Evolutionary conservation across 1,140 invertebrate species (phyloP), one percentile per base, ranked within the genome.

Genomic region (Scylla paramamosain): DNA sequence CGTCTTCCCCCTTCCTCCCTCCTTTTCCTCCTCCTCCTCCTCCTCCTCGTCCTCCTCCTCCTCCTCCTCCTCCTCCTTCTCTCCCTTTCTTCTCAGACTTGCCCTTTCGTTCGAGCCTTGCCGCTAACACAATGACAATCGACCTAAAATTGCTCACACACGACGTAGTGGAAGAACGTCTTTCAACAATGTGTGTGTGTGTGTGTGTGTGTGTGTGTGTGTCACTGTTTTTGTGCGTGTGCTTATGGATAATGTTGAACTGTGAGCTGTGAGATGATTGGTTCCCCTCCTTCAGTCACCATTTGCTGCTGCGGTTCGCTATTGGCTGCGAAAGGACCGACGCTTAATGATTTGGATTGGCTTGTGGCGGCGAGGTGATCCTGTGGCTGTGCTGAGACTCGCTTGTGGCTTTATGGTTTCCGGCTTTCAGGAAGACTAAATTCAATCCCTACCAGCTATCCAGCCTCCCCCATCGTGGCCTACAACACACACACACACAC

Each of bases 141-240:
- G n/a, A 20, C 67, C 67, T 77, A 25, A 77, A 77, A n/a, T n/a
- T 77, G 25, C 67, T 77, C 67, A 77, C 52, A 59, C 67, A n/a
- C 20, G 67, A 8, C 67, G 67, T 1, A 0, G n/a, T 3, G 67
- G 67, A 77, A 8, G 25, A 77, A 2, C 67, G 67, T n/a, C 0
- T 77, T 77, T 6, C 67, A 77, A 77, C 12, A 77, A 20, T 77
- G 67, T 77, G 8, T 77, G 67, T 77, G 67, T 77, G 67, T 77
- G 67, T 77, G 67, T 77, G 67, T 77, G 67, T 77, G 67, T 77
- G 67, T 77, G 67, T 77, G 67, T 77, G 67, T 77, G 16, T 77
- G 59, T 67, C 7, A 10, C 7, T 67, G 59, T 67, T 10, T 67
- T 6, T 67, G 59, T 67, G 59, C 20, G 59, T 67, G 67, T 77